Base-by-base conservation (phyloP, 2,888 invertebrate species). In the Caenorhabditis virilis region DNA sequence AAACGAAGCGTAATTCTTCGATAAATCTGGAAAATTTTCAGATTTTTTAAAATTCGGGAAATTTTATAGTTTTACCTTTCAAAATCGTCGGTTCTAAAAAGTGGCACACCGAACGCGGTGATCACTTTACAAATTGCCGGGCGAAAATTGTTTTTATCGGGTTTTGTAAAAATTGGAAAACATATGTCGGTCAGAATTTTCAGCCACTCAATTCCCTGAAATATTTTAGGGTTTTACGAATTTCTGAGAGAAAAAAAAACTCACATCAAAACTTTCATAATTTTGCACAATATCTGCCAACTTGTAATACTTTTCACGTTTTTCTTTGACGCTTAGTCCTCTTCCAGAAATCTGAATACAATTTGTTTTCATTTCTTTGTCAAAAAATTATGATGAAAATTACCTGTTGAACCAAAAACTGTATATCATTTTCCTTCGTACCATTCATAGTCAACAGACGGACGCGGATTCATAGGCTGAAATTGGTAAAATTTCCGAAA, bases 351-450 rank as follows among this genome's bases (percentile, higher is more conserved):
- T 48, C 57, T 62, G 47, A 18, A 61, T 46, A 35, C 33, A 15
- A 18, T 2, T n/a, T n/a, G n/a, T n/a, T n/a, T n/a, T n/a, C n/a
- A n/a, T n/a, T n/a, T n/a, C n/a, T n/a, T n/a, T n/a, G n/a, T 23
- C 1, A 46, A 39, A 30, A 9, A 26, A 20, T 16, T 16, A 27
- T 15, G 43, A 48, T 39, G 15, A 25, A 25, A 25, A 15, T n/a
- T 25, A 62, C 62, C 48, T 43, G 47, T 20, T 62, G 43, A 38
- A 56, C 49, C 23, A 57, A 50, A 42, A 48, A 35, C 7, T 39
- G 43, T 45, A 63, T 63, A 63, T 63, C 63, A 63, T 63, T 57
- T 57, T 52, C 53, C 45, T 53, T 63, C 39, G 49, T 45, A 51
- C 42, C 42, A 49, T 41, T 53, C 63, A 63, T 63, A 36, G 57